These are phyloP conservation scores for Bettongia penicillata DNA, from an alignment of 2,113 vertebrate species.

Conservation along the genomic window DNA sequence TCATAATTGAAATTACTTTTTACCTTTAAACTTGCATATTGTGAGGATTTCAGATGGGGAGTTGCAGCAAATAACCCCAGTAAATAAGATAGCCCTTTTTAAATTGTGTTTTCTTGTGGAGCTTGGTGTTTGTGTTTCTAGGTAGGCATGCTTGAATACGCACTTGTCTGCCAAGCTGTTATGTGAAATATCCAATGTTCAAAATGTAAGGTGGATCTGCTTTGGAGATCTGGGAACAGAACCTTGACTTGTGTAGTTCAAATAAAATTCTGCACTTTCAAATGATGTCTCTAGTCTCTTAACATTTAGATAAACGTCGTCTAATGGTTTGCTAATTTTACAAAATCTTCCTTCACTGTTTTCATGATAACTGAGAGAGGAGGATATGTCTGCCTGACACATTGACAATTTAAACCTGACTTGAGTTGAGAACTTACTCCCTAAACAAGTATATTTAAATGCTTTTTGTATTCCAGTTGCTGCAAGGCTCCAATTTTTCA, in stretches of 20 bases:
- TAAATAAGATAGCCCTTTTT: slow-evolving; percentile 28
- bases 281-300: slow-evolving; percentile 18
- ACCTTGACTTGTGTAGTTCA: slow-evolving; percentile 14
- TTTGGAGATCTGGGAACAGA: slow-evolving; percentile 1
- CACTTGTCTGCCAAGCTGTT: neutral
- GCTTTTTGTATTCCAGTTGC: neutral
- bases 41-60: neutral
- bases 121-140: neutral
- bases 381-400: neutral
- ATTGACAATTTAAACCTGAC: neutral
- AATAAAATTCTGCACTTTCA: slow-evolving; percentile 37
- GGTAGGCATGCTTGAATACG: slow-evolving; percentile 18
- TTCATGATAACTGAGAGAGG: neutral
- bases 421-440: neutral
- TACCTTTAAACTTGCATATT: accelerated
- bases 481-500: neutral
- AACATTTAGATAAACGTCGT: neutral
- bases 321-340: neutral
- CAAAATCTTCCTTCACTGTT: slow-evolving; percentile 14
- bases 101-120: slow-evolving; percentile 26
- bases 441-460: neutral
- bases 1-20: slow-evolving; percentile 63
- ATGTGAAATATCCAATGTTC: slow-evolving; percentile 19
- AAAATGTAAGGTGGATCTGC: neutral
- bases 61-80: slow-evolving; percentile 15